phyloP scores from a whole-genome alignment of 1,140 invertebrate genomes.

The Drepana arcuata region DNA sequence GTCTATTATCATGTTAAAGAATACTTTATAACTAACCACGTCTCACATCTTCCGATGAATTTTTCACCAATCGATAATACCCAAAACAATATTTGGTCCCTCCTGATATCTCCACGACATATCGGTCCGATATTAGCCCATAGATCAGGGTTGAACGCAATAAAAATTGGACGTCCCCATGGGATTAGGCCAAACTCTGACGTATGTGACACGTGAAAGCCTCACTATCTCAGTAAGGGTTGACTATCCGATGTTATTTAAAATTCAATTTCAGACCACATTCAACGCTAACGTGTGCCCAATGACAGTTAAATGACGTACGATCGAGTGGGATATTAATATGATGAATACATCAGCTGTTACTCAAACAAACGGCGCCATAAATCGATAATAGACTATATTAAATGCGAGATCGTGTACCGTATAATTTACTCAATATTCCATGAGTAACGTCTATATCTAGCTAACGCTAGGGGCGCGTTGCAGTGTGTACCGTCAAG shows the following conservation, averaged over 20 bases:
- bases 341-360: slow-evolving; percentile 41
- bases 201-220: slow-evolving; percentile 59
- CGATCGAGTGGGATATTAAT: slow-evolving; percentile 14
- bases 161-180: slow-evolving; percentile 60
- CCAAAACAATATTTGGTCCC: too few species aligned
- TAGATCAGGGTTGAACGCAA: slow-evolving; percentile 55
- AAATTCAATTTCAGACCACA: slow-evolving; percentile 51
- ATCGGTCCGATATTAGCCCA: slow-evolving; percentile 41
- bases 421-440: slow-evolving; percentile 49
- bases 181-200: slow-evolving; percentile 63
- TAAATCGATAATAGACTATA: slow-evolving; percentile 53
- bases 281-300: slow-evolving; percentile 18
- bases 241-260: slow-evolving; percentile 32
- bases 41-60: too few species aligned
- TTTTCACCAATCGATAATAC: too few species aligned
- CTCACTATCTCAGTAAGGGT: slow-evolving; percentile 43
- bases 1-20: too few species aligned
- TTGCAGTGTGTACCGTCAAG: slow-evolving; percentile 22
- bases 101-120: too few species aligned
- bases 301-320: slow-evolving; percentile 14
- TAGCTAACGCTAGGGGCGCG: slow-evolving; percentile 27
- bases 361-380: slow-evolving; percentile 39
- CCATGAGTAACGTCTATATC: slow-evolving; percentile 27
- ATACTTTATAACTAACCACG: too few species aligned
- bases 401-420: slow-evolving; percentile 45